Conservation (phyloP, 2,113 vertebrate genomes). For the Campylomormyrus tamandua region DNA sequence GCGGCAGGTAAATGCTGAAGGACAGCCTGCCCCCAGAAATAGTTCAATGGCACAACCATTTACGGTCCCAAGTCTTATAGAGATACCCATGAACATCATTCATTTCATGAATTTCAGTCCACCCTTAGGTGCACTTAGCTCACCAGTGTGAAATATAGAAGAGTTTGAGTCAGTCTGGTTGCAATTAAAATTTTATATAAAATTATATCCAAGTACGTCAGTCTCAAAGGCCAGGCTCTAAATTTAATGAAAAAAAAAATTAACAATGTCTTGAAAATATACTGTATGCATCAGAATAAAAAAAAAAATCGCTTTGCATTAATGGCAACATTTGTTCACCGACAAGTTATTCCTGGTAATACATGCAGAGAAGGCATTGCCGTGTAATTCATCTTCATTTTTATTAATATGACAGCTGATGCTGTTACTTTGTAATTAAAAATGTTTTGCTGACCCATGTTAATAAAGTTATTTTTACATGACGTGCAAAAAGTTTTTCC, state of each 20-base stretch:
- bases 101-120: background rate
- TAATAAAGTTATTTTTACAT: background rate
- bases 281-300: background rate
- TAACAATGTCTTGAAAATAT: background rate
- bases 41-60: background rate
- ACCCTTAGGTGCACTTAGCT: background rate
- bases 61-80: background rate
- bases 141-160: background rate
- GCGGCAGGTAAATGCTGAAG: constrained; percentile 22
- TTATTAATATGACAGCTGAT: background rate
- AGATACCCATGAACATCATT: background rate
- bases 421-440: background rate
- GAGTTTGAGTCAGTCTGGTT: background rate
- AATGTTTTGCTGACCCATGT: background rate
- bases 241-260: background rate
- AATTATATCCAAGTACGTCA: background rate
- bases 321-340: background rate
- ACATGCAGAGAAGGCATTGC: background rate
- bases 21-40: background rate
- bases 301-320: background rate
- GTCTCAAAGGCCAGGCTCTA: background rate
- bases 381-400: background rate
- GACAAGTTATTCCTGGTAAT: background rate
- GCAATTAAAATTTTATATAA: background rate
- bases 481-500: background rate